A percentile compares a stretch with the other conserved stretches of the same genome.
Conservation (phyloP, 2,113 vertebrate species). For the Zosterops lateralis region DNA sequence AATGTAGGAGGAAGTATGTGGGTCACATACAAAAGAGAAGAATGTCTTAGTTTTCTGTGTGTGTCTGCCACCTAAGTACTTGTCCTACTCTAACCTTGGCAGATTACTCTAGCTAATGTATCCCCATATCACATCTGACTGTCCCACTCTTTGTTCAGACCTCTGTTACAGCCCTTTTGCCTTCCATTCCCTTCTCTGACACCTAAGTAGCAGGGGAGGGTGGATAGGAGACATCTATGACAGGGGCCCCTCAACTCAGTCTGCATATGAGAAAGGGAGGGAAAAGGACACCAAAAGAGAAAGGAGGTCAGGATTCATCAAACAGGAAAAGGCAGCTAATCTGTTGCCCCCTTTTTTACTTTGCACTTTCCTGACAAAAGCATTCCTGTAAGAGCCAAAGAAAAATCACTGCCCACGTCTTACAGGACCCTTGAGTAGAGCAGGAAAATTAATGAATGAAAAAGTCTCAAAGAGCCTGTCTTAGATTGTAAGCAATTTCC, state of each 20-base stretch:
- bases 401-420: not conserved
- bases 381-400: not conserved
- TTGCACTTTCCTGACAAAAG: not conserved
- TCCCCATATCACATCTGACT: not conserved
- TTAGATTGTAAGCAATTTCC: not conserved
- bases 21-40: not conserved
- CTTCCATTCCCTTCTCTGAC: not conserved
- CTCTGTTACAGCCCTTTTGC: not conserved
- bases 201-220: not conserved
- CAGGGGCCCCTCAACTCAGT: not conserved
- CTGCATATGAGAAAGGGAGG: not conserved
- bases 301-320: accelerated
- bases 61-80: not conserved
- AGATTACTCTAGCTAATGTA: not conserved
- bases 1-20: not conserved
- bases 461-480: not conserved
- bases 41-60: not conserved
- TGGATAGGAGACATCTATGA: not conserved
- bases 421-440: not conserved
- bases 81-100: not conserved
- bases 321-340: not conserved
- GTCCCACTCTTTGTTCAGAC: not conserved
- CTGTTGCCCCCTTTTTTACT: not conserved
- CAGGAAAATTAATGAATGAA: not conserved
- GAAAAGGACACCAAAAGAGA: not conserved